Conservation (phyloP, 2,113 vertebrate species). For the Hydropotes inermis region DNA sequence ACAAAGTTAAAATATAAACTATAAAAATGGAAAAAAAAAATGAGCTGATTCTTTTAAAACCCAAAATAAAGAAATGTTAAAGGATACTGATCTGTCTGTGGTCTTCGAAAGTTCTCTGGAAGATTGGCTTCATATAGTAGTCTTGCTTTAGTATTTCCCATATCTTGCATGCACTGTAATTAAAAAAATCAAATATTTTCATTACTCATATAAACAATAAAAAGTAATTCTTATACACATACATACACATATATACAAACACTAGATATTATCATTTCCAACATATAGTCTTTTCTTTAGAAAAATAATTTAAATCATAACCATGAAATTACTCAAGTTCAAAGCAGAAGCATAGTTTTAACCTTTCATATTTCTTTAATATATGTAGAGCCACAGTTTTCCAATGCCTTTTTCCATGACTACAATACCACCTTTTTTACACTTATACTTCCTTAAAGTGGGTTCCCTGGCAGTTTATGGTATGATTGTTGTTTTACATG, state of each 20-base stretch:
- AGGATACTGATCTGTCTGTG: conserved; percentile 99
- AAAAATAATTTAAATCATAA: conserved; percentile 55
- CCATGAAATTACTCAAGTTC: conserved; percentile 22
- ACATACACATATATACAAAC: neutral
- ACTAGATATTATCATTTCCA: neutral
- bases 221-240: conserved; percentile 15
- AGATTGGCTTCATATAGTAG: conserved; percentile 96
- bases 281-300: neutral
- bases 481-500: neutral
- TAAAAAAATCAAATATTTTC: conserved; percentile 39
- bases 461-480: neutral
- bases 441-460: conserved; percentile 31
- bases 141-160: conserved; percentile 95
- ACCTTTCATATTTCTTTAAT: neutral
- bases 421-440: neutral
- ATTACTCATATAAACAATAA: conserved; percentile 34
- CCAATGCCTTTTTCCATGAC: neutral
- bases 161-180: conserved; percentile 95
- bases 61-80: conserved; percentile 52
- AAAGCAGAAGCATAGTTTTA: conserved; percentile 5
- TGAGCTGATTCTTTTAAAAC: neutral
- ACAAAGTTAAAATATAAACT: conserved; percentile 28
- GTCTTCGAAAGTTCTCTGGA: conserved; percentile 95
- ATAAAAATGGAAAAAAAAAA: neutral
- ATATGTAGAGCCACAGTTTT: neutral